Conservation (phyloP, 2,888 invertebrate species). For the Pomacea canaliculata region DNA sequence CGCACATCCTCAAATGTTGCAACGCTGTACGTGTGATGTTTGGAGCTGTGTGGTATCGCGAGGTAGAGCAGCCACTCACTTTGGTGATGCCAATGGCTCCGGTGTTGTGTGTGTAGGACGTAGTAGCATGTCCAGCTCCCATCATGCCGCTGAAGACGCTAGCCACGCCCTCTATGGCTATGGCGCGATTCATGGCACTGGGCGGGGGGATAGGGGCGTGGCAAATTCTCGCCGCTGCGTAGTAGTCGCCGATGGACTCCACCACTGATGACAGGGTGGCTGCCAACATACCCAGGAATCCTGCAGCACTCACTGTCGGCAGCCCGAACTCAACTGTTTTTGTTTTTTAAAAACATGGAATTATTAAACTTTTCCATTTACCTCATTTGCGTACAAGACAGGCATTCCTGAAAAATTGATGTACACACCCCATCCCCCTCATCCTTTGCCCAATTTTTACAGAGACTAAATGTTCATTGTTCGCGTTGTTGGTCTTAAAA, state of each 20-base stretch:
- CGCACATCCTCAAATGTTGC: too few relatives aligned
- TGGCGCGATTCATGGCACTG: constrained; percentile 84
- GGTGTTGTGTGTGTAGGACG: constrained; percentile 90
- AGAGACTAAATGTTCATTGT: too few relatives aligned
- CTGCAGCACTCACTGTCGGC: constrained; percentile 59
- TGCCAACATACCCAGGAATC: constrained; percentile 61
- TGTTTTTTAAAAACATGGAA: too few relatives aligned
- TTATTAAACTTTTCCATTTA: too few relatives aligned
- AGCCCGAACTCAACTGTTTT: constrained; percentile 63
- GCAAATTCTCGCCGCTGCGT: constrained; percentile 80
- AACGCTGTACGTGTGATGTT: constrained; percentile 73
- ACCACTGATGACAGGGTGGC: constrained; percentile 60
- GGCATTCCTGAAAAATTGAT: too few relatives aligned
- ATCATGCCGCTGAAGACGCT: constrained; percentile 85
- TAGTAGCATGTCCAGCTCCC: constrained; percentile 89
- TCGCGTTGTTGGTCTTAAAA: too few relatives aligned
- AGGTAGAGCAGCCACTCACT: constrained; percentile 75
- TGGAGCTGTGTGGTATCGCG: constrained; percentile 90
- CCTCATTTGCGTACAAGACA: too few relatives aligned
- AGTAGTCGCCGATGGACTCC: constrained; percentile 83
- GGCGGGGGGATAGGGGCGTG: constrained; percentile 86
- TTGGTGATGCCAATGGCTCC: constrained; percentile 89
- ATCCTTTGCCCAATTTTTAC: too few relatives aligned
- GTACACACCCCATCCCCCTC: too few relatives aligned
- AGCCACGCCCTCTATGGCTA: constrained; percentile 83